A percentile compares a stretch with the other conserved stretches of the same genome.
phyloP scores from a whole-genome alignment of 92 coral and sea anemone genomes.

The Bergia sp. region DNA sequence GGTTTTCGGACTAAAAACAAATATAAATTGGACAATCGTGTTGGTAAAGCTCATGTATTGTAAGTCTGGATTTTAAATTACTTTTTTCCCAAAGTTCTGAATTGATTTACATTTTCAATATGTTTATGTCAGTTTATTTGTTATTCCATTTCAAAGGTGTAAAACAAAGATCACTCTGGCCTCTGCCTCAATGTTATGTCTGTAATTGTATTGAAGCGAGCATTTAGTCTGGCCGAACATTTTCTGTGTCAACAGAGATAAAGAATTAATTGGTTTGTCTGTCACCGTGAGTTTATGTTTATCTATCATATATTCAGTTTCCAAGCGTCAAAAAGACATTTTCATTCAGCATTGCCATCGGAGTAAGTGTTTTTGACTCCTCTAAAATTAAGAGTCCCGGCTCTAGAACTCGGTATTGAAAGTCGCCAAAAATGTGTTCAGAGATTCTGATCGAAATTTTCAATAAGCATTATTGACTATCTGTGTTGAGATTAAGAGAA shows the following conservation, averaged over 20 bases:
- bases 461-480: no score
- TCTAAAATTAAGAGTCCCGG: not conserved
- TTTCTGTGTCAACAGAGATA: slow-evolving; percentile 20
- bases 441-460: no score
- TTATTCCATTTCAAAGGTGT: not conserved
- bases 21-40: not conserved
- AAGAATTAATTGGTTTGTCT: not conserved
- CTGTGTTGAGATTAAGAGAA: no score
- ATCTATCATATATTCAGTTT: no score
- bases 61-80: not conserved
- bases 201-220: not conserved
- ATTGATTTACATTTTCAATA: not conserved
- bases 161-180: not conserved
- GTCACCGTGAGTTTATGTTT: not conserved
- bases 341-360: not conserved
- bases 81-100: not conserved
- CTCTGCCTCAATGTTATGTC: not conserved
- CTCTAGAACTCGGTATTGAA: no score
- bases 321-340: no score
- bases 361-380: not conserved
- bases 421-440: no score
- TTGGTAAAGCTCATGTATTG: no score
- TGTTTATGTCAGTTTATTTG: not conserved
- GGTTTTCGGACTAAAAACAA: not conserved
- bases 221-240: not conserved